These are phyloP conservation scores for Pristionchus japonicus DNA, from an alignment of 2,888 invertebrate genomes.

Conservation along the genomic window DNA sequence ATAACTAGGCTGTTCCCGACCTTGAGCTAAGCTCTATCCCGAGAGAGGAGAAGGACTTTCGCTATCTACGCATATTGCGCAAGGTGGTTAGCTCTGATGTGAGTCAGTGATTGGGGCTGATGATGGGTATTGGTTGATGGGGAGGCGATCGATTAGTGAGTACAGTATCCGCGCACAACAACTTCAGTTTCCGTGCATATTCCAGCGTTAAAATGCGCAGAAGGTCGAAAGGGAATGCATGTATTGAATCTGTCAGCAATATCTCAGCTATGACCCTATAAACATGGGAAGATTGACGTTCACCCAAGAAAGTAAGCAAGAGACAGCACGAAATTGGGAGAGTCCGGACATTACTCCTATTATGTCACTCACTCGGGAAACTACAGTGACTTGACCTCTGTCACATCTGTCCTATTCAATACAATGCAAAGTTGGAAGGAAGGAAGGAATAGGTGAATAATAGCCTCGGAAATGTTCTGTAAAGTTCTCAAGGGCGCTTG, in stretches of 20 bases:
- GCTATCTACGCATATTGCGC: slow-evolving; percentile 18
- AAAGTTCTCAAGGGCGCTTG: background rate
- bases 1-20: background rate
- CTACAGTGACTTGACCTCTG: slow-evolving; percentile 1
- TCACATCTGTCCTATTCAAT: background rate
- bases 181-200: background rate
- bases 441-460: background rate
- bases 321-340: background rate
- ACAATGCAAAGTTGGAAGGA: background rate
- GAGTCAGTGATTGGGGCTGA: background rate
- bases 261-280: slow-evolving; percentile 21
- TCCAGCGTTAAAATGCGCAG: background rate
- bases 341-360: background rate
- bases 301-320: background rate
- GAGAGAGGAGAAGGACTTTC: slow-evolving; percentile 4
- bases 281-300: slow-evolving; percentile 9
- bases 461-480: background rate
- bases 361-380: background rate
- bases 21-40: slow-evolving; percentile 22
- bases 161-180: background rate
- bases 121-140: background rate
- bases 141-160: background rate
- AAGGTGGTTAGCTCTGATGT: background rate
- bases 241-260: background rate
- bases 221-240: background rate